Evolutionary conservation across 2,888 invertebrate species (phyloP), one percentile per base, ranked within the genome.

Genomic region (Sesia bembeciformis): DNA sequence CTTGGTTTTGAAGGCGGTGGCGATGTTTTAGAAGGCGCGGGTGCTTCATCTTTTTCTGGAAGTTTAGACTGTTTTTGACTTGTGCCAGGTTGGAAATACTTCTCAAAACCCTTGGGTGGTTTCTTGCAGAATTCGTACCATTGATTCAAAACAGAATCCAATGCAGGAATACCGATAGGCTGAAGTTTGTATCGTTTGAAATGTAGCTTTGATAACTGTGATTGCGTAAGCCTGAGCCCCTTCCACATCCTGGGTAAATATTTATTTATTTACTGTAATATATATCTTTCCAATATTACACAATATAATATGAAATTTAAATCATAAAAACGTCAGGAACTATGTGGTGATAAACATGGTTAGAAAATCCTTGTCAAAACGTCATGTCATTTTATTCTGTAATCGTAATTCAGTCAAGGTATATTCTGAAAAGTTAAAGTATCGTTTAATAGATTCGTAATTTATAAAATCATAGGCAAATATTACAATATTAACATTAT

Each of bases 101-200:
- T 97, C 75, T 97, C 98, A 80, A 98, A 98, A 1, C 98, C 98
- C 83, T 97, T 97, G 0, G 97, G 97, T 7, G 95, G 94, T 69
- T 95, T 94, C 66, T 94, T 93, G 71, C 94, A 94, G 64, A 95
- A 87, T 61, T 87, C 84, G 58, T 84, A 85, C 90, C 90, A 94
- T 67, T 94, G 90, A 67, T 92, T 91, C 76, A 92, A 78, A 62
- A 93, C 87, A 64, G 89, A 87, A 81, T 92, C 90, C 68, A 92
- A 63, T 61, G 87, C 90, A 65, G 90, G 90, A 61, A 89, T 84
- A 65, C 91, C 91, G 64, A 82, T 64, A 55, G 82, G 74, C 59
- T 84, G 82, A 59, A 84, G 68, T 79, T 84, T 86, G 57, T 79
- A 73, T 62, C 81, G 80, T 72, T 76, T 86, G 63, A 85, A 83